Percentiles rank a stretch among this genome's conserved stretches.
Conservation (phyloP, 2,888 invertebrate genomes). For the Anarsia innoxiella region DNA sequence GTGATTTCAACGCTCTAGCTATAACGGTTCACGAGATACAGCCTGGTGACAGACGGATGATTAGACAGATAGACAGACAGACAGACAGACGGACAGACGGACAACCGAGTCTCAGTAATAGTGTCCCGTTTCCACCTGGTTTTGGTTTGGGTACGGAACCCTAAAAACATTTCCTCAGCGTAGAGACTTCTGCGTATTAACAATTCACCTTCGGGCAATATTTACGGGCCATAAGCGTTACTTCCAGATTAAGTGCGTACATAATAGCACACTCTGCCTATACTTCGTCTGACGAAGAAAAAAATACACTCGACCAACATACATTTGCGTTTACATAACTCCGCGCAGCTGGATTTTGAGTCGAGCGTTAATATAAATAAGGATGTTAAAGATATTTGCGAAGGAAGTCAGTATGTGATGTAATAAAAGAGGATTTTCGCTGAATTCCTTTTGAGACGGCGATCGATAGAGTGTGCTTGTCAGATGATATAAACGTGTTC, state of each 20-base stretch:
- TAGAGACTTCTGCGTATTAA: slow-evolving; percentile 13
- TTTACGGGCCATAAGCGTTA: slow-evolving; percentile 27
- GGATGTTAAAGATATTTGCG: slow-evolving; percentile 4
- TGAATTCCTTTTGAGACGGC: slow-evolving; percentile 34
- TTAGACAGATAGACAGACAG: too few species aligned
- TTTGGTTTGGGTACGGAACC: too few species aligned
- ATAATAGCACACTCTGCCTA: slow-evolving; percentile 28
- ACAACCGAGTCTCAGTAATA: too few species aligned
- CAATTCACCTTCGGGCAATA: slow-evolving; percentile 22
- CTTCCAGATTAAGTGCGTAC: slow-evolving; percentile 33
- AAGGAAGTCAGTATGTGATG: slow-evolving; percentile 13
- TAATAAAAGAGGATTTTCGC: slow-evolving; percentile 26
- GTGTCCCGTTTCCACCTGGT: too few species aligned
- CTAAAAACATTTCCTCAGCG: slow-evolving; percentile 22
- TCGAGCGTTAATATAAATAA: too few species aligned
- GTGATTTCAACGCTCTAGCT: too few species aligned
- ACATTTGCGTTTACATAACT: too few species aligned
- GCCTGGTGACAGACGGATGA: too few species aligned
- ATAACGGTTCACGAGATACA: too few species aligned
- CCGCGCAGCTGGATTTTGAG: too few species aligned
- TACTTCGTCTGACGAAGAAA: slow-evolving; percentile 15
- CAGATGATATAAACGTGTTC: slow-evolving; percentile 30
- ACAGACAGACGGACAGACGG: too few species aligned
- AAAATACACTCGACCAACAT: slow-evolving; percentile 5
- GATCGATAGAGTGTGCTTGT: slow-evolving; percentile 43